Conservation (phyloP, 2,888 invertebrate genomes). For the Deroplatys truncata region DNA sequence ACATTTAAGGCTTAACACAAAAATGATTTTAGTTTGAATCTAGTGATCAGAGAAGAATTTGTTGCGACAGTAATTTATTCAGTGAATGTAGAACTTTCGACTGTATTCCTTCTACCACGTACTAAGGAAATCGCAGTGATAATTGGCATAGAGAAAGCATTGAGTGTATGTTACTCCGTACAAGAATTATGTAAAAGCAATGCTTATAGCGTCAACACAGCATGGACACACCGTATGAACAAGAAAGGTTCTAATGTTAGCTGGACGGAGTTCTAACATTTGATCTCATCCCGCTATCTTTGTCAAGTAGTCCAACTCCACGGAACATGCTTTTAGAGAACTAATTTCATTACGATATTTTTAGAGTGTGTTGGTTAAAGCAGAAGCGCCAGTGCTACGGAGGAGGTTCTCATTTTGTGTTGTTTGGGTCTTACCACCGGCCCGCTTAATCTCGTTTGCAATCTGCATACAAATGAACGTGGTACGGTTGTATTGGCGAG, state of each 20-base stretch:
- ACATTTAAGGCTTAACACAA: no score
- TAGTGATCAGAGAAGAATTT: no score
- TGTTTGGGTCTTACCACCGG: background rate
- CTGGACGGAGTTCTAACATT: background rate
- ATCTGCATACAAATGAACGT: slow-evolving; percentile 24
- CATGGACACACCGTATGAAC: background rate
- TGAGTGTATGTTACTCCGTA: no score
- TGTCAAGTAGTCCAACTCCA: background rate
- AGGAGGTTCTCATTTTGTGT: background rate
- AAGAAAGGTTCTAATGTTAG: background rate
- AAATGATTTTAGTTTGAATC: no score
- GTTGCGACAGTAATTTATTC: no score
- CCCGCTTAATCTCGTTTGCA: slow-evolving; percentile 18
- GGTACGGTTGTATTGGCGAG: background rate
- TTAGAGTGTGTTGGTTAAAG: background rate
- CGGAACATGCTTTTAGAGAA: background rate
- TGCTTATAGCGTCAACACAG: no score
- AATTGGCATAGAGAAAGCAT: no score
- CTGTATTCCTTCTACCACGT: no score
- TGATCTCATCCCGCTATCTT: background rate
- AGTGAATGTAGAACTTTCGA: no score
- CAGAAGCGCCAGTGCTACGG: background rate
- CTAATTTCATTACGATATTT: slow-evolving; percentile 11
- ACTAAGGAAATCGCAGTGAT: no score
- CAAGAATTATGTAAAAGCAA: no score